Base-by-base conservation (phyloP, 2,888 invertebrate genomes). In the Teinopalpus imperialis region DNA sequence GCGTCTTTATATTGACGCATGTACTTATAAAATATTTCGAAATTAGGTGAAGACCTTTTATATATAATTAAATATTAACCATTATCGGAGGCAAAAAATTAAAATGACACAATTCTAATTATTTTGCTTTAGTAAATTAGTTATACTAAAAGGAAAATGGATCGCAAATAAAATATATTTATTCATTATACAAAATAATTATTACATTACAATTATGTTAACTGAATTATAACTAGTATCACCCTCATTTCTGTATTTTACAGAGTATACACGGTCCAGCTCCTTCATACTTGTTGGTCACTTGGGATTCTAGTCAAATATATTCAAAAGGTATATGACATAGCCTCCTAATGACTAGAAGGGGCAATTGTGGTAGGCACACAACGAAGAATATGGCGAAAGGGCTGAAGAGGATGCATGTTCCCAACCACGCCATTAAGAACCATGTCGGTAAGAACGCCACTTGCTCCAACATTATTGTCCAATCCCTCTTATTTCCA, bases 361-460 rank as follows among this genome's bases (percentile, higher is more conserved):
- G 90, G 47, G 94, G 94, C 64, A 94, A 78, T 66, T 94, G 93
- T 43, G 94, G 94, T 56, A 94, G 78, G 67, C 92, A 92, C 48
- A 93, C 82, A 53, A 93, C 89, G 67, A 93, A 90, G 61, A 94
- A 90, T 60, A 94, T 80, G 51, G 92, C 89, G 59, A 92, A 82
- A 24, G 94, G 94, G 56, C 93, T 93, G 61, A 93, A 91, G 45
- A 94, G 70, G 47, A 94, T 78, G 61, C 93, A 87, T 43, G 92
- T 81, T 44, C 90, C 89, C 48, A 92, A 83, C 91, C 93, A 94
- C 53, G 90, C 88, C 66, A 92, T 80, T 49, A 92, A 65, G 60
- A 91, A 81, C 91, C 91, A 92, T 59, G 90, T 75, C 32, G 92
- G 90, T 49, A 90, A 53, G 5, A 82, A 61, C 20, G 75, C 74